A percentile compares a stretch with the other conserved stretches of the same genome.
phyloP scores from a whole-genome alignment of 1,140 invertebrate species.

The Platorchestia sp. region DNA sequence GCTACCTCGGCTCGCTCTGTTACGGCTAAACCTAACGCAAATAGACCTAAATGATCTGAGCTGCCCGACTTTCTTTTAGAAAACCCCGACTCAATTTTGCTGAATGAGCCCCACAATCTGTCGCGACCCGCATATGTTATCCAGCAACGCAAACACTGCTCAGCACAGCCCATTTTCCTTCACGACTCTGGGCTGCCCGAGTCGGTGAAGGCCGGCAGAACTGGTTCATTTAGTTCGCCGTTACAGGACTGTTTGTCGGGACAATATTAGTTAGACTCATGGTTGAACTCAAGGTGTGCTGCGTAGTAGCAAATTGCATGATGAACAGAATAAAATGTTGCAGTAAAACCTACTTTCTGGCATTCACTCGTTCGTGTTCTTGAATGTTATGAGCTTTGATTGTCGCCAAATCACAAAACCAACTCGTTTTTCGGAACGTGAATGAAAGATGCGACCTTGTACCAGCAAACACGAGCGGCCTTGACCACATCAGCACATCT shows the following conservation, averaged over 20 bases:
- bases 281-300: not conserved
- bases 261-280: not conserved
- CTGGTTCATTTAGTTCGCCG: not conserved
- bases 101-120: conserved; percentile 20
- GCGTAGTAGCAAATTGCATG: not conserved
- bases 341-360: not conserved
- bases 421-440: not conserved
- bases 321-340: not conserved
- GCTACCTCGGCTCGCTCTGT: not conserved
- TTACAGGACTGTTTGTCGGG: not conserved
- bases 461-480: not conserved
- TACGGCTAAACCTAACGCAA: conserved; percentile 21
- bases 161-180: conserved; percentile 1
- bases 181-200: not conserved
- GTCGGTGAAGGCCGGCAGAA: not conserved
- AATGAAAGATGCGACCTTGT: not conserved
- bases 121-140: conserved; percentile 43
- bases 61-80: conserved; percentile 49
- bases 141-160: not conserved
- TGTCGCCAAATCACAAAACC: not conserved
- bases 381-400: not conserved
- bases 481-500: not conserved
- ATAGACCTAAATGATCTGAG: conserved; percentile 49
- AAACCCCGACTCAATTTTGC: conserved; percentile 18
- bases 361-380: not conserved